Conservation (phyloP, 2,888 invertebrate species). For the Neelides folsomi region DNA sequence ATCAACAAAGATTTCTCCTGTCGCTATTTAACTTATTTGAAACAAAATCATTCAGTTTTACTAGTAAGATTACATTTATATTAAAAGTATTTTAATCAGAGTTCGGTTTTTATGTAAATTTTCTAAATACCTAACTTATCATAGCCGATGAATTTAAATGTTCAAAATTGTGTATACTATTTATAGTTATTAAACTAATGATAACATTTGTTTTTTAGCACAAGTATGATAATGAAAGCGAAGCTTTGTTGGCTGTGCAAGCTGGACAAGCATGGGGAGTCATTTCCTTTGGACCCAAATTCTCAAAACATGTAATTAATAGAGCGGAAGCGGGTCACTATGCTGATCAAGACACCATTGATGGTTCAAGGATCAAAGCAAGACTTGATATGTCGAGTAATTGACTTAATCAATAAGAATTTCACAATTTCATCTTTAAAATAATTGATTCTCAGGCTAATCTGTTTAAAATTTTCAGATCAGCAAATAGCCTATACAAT, state of each 20-base stretch:
- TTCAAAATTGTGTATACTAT: too few relatives aligned
- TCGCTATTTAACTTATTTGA: constrained; percentile 12
- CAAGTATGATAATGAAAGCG: constrained; percentile 33
- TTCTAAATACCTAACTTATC: too few relatives aligned
- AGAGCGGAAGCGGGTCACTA: constrained; percentile 64
- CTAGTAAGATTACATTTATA: not conserved
- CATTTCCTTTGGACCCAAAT: constrained; percentile 73
- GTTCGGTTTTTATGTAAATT: too few relatives aligned
- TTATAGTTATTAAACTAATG: too few relatives aligned
- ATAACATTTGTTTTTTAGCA: too few relatives aligned
- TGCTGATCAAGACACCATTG: constrained; percentile 63
- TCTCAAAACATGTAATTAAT: constrained; percentile 70
- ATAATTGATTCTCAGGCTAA: too few relatives aligned
- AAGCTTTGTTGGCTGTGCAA: constrained; percentile 58
- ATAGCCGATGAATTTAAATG: too few relatives aligned
- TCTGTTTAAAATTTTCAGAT: constrained; percentile 35
- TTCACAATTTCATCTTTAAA: too few relatives aligned
- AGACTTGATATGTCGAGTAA: constrained; percentile 86
- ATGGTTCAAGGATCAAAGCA: constrained; percentile 71
- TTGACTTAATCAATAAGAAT: constrained; percentile 21
- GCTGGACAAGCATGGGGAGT: constrained; percentile 75
- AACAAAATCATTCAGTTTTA: not conserved
- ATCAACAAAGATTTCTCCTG: constrained; percentile 16
- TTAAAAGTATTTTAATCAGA: too few relatives aligned
- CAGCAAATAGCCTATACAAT: constrained; percentile 74